Percentiles rank a stretch among this genome's conserved stretches.
These are phyloP conservation scores for Heliornis fulica DNA, from an alignment of 2,113 vertebrate genomes.

Conservation along the genomic window DNA sequence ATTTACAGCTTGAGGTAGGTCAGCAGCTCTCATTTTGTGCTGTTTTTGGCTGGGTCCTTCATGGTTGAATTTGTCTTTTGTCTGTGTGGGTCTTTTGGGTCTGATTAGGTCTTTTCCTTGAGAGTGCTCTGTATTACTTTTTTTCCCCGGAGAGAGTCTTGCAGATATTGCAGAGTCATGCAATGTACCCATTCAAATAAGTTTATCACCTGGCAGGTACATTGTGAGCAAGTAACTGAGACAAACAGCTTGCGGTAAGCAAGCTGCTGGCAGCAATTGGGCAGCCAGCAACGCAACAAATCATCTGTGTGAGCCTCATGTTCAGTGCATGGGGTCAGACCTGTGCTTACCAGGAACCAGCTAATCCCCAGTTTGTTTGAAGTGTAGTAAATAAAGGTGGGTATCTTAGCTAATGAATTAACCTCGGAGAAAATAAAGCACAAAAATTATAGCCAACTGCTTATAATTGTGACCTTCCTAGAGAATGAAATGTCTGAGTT, in stretches of 20 bases:
- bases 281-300: background rate
- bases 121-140: background rate
- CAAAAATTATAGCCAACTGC: background rate
- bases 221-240: background rate
- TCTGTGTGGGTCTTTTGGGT: background rate
- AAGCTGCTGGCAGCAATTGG: background rate
- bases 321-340: background rate
- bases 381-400: background rate
- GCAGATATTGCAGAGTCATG: background rate
- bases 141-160: background rate
- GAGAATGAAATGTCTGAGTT: background rate
- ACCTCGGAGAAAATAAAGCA: conserved; percentile 21
- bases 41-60: background rate
- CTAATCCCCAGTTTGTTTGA: background rate
- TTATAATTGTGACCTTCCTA: background rate
- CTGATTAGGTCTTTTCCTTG: background rate
- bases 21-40: background rate
- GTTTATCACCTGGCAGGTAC: background rate
- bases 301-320: background rate
- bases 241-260: background rate
- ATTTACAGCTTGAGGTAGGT: background rate
- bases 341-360: background rate
- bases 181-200: background rate
- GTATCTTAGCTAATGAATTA: background rate
- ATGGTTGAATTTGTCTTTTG: background rate